phyloP scores from a whole-genome alignment of 1,140 invertebrate genomes.

The Cotesia typhae region DNA sequence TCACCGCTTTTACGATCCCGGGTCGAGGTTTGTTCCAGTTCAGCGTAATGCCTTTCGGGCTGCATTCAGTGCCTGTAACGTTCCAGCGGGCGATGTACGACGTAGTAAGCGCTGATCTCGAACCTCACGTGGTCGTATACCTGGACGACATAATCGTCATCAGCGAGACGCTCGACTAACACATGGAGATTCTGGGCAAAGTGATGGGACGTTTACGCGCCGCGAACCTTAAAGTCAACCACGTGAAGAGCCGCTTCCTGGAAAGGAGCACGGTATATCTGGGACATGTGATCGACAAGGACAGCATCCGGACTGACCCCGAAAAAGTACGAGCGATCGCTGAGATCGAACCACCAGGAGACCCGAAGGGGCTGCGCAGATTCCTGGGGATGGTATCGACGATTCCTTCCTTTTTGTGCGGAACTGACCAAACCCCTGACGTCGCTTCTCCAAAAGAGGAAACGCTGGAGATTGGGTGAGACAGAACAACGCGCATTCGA shows the following conservation, averaged over 20 bases:
- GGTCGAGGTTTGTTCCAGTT: constrained; percentile 48
- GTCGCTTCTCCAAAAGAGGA: constrained; percentile 44
- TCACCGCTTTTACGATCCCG: constrained; percentile 36
- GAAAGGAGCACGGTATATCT: constrained; percentile 44
- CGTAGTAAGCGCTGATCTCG: constrained; percentile 24
- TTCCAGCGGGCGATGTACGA: constrained; percentile 48
- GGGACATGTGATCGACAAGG: constrained; percentile 41
- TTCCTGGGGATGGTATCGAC: constrained; percentile 53
- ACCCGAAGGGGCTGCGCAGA: constrained; percentile 43
- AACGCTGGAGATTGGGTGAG: constrained; percentile 42
- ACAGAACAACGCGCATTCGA: constrained; percentile 27
- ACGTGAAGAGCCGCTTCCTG: constrained; percentile 46
- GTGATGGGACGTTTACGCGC: constrained; percentile 38
- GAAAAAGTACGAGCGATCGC: constrained; percentile 41
- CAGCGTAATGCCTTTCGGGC: constrained; percentile 52
- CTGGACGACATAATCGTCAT: constrained; percentile 42
- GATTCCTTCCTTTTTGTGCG: constrained; percentile 55
- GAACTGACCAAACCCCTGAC: constrained; percentile 47
- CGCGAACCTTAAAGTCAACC: constrained; percentile 43
- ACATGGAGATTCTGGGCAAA: constrained; percentile 39
- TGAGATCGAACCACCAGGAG: constrained; percentile 30
- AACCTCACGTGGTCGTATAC: constrained; percentile 38
- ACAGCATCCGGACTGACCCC: constrained; percentile 46
- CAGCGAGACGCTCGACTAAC: constrained; percentile 23
- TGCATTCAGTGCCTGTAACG: constrained; percentile 47